Conservation (phyloP, 2,797 vertebrate species). For the Dendrocincla tyrannina region DNA sequence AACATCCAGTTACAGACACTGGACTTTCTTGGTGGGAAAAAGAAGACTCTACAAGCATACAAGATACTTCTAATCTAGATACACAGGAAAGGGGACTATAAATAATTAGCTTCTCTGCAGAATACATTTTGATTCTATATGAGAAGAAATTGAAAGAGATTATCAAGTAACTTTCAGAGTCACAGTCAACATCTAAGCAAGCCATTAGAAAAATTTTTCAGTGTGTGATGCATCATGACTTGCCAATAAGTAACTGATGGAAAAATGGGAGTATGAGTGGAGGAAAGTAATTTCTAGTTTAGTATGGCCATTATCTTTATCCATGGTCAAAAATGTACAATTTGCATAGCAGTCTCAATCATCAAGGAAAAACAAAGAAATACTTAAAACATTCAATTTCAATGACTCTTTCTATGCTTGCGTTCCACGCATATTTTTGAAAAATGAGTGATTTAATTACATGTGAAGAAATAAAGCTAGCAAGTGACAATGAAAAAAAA, state of each 20-base stretch:
- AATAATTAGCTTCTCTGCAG: neutral
- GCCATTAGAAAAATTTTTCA: neutral
- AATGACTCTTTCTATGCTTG: neutral
- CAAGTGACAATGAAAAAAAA: neutral
- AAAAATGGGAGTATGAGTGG: neutral
- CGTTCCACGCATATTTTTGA: neutral
- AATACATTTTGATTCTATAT: neutral
- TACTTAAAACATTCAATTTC: neutral
- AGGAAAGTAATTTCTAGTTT: neutral
- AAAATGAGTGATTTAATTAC: neutral
- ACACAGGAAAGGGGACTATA: neutral
- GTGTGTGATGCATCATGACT: neutral
- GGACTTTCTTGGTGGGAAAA: neutral
- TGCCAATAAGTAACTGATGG: neutral
- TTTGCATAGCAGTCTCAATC: neutral
- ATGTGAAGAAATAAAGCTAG: neutral
- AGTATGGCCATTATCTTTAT: neutral
- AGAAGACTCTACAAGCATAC: neutral
- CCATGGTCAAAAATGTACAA: neutral
- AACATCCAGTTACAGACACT: neutral
- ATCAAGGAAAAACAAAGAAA: neutral
- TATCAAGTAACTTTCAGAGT: neutral
- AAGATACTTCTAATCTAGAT: neutral
- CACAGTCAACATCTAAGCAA: neutral
- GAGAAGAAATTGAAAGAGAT: neutral